Base-by-base conservation (phyloP, 2,797 vertebrate species). In the Catostomus latipinnis region DNA sequence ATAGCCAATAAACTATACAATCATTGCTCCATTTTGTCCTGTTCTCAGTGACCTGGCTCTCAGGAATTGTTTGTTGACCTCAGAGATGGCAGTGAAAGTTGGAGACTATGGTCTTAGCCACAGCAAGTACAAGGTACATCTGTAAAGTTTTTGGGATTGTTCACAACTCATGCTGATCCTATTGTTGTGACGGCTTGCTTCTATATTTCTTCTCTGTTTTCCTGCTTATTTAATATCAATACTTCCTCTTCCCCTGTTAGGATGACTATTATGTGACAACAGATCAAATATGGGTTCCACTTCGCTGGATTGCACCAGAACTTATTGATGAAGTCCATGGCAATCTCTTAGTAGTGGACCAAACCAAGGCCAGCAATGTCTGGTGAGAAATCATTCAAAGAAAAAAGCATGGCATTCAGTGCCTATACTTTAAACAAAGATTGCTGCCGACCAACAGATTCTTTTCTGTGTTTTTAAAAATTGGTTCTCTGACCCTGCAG, bases 281-380 rank as follows among this genome's bases (percentile, higher is more conserved):
- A 14, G 98, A 99, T 93, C 97, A 98, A 93, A 95, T 98, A 87
- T 98, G 98, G 97, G 96, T 99, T 87, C 97, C 98, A 0, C 90
- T 99, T 88, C 97, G 98, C 87, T 99, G 98, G 98, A 98, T 99
- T 5, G 97, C 98, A 0, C 98, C 98, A 0, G 98, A 99, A 90
- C 97, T 99, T 82, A 96, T 99, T 60, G 98, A 99, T 0, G 97
- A 99, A 71, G 97, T 99, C 76, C 98, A 99, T 0, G 94, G 97
- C 83, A 99, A 99, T 91, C 91, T 99, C 84, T 91, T 99, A 6
- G 91, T 99, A 0, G 98, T 96, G 53, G 97, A 97, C 90, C 98
- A 99, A 92, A 99, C 97, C 79, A 98, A 96, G 90, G 88, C 94
- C 90, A 98, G 98, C 92, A 99, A 99, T 13, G 94, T 98, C 90